Conservation (phyloP, 53 echinoderm and acorn worm species). For the Patiria pectinifera region DNA sequence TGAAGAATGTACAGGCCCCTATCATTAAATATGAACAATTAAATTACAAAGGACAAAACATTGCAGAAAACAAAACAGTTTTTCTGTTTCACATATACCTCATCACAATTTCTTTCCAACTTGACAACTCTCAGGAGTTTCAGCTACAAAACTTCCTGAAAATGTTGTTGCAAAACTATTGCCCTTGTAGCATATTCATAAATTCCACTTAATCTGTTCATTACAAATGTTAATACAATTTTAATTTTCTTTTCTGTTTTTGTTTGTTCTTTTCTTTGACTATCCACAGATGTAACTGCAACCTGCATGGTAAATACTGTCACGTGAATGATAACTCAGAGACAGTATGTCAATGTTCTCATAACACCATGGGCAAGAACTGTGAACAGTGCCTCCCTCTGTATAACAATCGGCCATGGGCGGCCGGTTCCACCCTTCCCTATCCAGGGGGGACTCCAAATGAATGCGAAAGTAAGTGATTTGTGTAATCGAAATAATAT, state of each 20-base stretch:
- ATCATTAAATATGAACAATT: no score
- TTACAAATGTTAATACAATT: background rate
- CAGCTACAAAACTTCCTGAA: no score
- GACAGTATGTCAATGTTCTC: slow-evolving; percentile 84
- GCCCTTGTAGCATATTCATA: no score
- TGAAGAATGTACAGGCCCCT: no score
- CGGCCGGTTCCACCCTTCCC: slow-evolving; percentile 72
- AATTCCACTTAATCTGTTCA: background rate
- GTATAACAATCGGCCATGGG: slow-evolving; percentile 94
- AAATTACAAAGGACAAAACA: no score
- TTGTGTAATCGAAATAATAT: background rate
- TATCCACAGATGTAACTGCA: slow-evolving; percentile 86
- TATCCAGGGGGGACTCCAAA: slow-evolving; percentile 86
- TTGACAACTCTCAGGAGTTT: no score
- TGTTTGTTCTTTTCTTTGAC: no score
- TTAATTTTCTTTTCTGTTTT: background rate
- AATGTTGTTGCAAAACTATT: no score
- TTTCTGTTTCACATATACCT: no score
- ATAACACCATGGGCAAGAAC: slow-evolving; percentile 93
- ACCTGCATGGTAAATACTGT: slow-evolving; percentile 85
- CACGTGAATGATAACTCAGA: slow-evolving; percentile 20
- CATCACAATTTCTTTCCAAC: no score
- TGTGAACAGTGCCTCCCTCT: slow-evolving; percentile 91
- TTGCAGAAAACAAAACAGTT: no score
- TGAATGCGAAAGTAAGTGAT: slow-evolving; percentile 88